These are phyloP conservation scores for Linepithema humile DNA, from an alignment of 1,140 invertebrate genomes.

Conservation along the genomic window DNA sequence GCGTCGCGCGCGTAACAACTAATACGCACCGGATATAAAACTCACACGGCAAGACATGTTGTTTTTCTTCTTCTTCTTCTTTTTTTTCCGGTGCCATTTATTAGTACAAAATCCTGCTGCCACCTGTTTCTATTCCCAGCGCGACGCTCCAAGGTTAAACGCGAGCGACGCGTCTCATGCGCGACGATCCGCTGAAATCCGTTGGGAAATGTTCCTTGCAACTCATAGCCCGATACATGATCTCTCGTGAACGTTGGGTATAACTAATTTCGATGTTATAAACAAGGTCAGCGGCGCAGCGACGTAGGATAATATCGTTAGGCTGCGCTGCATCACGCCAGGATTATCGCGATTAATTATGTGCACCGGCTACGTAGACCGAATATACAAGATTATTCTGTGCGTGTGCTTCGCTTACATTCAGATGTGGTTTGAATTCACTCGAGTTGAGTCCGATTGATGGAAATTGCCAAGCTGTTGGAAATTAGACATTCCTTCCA, in stretches of 20 bases:
- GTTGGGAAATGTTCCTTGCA: conserved; percentile 12
- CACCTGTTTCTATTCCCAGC: neutral
- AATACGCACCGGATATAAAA: neutral
- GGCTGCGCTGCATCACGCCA: conserved; percentile 67
- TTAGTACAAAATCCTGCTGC: neutral
- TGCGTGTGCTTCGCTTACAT: conserved; percentile 34
- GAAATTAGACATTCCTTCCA: neutral
- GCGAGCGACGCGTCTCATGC: neutral
- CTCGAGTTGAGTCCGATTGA: neutral
- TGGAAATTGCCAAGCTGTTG: neutral
- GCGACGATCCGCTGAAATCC: conserved; percentile 22
- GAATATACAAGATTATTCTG: conserved; percentile 61
- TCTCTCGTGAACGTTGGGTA: conserved; percentile 58
- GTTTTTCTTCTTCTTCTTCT: neutral
- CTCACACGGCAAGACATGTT: neutral
- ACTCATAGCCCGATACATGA: conserved; percentile 58
- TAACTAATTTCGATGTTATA: conserved; percentile 71
- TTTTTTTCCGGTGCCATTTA: neutral
- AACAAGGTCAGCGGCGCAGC: conserved; percentile 64
- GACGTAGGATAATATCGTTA: conserved; percentile 69
- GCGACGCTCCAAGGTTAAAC: conserved; percentile 13
- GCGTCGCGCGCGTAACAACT: neutral
- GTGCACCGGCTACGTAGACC: conserved; percentile 62
- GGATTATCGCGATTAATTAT: conserved; percentile 72
- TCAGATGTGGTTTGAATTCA: neutral